Evolutionary conservation across 2,888 invertebrate species (phyloP).

Genomic region (Girardia tigrina): DNA sequence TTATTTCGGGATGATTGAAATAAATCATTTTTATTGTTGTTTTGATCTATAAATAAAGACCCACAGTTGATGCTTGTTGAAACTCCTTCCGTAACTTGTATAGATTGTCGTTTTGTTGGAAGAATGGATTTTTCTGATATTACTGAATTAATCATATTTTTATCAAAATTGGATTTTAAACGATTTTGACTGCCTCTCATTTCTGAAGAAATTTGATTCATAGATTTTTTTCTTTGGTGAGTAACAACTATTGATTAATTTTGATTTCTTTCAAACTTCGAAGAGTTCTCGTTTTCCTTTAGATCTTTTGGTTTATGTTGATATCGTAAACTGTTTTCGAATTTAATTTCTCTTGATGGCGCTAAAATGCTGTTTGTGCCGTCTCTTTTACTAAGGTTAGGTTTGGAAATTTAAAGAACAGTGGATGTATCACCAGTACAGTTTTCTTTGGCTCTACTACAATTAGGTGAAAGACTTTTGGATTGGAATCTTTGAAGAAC

Average conservation of each 20-base stretch:
- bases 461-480: conserved; percentile 27
- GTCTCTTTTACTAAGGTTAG: background rate
- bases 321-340: background rate
- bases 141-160: background rate
- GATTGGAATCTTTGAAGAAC: conserved; percentile 26
- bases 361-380: background rate
- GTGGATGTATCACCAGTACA: background rate
- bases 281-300: background rate
- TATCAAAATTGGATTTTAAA: background rate
- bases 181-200: background rate
- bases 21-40: background rate
- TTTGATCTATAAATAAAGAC: background rate
- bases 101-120: background rate
- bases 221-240: background rate
- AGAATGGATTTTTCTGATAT: background rate
- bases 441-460: conserved; percentile 1
- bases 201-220: conserved; percentile 6
- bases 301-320: background rate
- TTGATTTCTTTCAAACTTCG: background rate
- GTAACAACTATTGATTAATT: background rate
- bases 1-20: no score
- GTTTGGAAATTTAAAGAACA: background rate
- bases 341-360: background rate
- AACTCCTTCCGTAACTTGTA: background rate
- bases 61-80: background rate